A percentile compares a stretch with the other conserved stretches of the same genome.
These are phyloP conservation scores for Aplysina aerophoba DNA, from an alignment of 37 sponge, comb jelly and placozoan species.

Conservation along the genomic window DNA sequence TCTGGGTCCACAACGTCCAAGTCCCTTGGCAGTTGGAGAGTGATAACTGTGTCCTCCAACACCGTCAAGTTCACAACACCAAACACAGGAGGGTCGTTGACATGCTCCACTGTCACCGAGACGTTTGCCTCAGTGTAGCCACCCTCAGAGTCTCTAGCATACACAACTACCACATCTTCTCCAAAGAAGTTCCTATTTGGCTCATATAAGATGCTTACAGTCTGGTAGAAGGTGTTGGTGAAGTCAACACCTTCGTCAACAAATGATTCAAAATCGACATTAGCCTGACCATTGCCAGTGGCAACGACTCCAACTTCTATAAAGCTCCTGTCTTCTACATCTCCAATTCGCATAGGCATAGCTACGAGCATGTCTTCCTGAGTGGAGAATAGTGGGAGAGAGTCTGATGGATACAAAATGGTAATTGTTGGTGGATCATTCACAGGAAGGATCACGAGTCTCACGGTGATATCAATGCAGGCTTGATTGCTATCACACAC, in stretches of 20 bases:
- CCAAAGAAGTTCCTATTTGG: conserved; percentile 82
- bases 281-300: conserved; percentile 31
- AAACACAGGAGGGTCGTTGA: conserved; percentile 84
- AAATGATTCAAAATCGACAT: not conserved
- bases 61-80: conserved; percentile 52
- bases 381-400: not conserved
- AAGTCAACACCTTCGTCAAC: not conserved
- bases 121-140: conserved; percentile 48
- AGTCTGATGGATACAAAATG: conserved; percentile 20
- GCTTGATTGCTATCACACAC: conserved; percentile 70
- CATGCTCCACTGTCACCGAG: conserved; percentile 47
- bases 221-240: conserved; percentile 47
- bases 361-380: conserved; percentile 59
- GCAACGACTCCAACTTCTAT: conserved; percentile 25
- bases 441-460: conserved; percentile 56
- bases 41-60: conserved; percentile 59
- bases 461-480: conserved; percentile 46
- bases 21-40: conserved; percentile 61
- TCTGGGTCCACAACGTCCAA: conserved; percentile 76
- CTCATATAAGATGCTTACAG: conserved; percentile 54
- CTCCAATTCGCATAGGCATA: conserved; percentile 52
- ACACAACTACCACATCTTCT: conserved; percentile 43
- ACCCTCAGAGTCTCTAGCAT: conserved; percentile 65
- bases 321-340: conserved; percentile 53
- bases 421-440: conserved; percentile 75